phyloP scores from a whole-genome alignment of 2,113 vertebrate species.

The Poeciliopsis occidentalis region DNA sequence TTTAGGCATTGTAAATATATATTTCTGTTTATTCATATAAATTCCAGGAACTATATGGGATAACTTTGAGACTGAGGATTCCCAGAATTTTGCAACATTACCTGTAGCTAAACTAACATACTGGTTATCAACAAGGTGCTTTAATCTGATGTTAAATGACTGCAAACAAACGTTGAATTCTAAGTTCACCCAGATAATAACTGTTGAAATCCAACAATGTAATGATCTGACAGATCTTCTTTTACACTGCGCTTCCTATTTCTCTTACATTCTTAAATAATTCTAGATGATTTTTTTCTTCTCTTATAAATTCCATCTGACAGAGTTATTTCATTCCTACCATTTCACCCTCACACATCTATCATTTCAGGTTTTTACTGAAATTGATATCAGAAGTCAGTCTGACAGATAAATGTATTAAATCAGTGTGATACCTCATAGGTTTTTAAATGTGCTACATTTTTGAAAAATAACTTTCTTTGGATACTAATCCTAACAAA shows the following conservation, averaged over 20 bases:
- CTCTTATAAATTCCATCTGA: no score
- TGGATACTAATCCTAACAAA: not conserved
- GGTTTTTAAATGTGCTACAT: not conserved
- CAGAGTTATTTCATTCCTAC: no score
- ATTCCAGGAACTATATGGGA: not conserved
- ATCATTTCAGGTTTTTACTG: not conserved
- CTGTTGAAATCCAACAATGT: not conserved
- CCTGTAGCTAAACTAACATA: no score
- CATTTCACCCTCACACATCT: no score
- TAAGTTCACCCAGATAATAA: not conserved
- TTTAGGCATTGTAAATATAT: not conserved
- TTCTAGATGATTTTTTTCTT: no score
- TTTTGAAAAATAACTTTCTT: not conserved
- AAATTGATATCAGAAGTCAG: not conserved
- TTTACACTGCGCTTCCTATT: no score
- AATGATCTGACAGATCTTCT: not conserved
- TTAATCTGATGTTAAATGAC: not conserved
- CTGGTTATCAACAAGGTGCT: no score
- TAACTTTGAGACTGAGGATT: no score
- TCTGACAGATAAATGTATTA: not conserved
- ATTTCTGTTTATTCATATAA: not conserved
- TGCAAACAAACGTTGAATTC: not conserved
- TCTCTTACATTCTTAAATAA: not conserved
- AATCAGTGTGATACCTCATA: not conserved
- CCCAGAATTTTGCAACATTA: no score